Evolutionary conservation across 2,888 invertebrate genomes (phyloP).

Genomic region (Pseudococcus viburni): DNA sequence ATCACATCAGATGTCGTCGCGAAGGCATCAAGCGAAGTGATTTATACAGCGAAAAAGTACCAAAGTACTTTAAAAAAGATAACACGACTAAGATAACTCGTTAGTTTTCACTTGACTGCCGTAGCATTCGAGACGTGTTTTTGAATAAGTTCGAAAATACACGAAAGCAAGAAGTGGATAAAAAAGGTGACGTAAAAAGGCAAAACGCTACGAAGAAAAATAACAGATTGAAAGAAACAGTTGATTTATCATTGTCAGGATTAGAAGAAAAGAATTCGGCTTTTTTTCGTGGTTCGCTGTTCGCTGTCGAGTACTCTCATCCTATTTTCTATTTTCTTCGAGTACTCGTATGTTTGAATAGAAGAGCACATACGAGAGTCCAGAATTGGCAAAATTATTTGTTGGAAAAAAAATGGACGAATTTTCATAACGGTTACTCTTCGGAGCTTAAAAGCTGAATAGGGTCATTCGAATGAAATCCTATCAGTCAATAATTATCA

Average conservation of each 20-base stretch:
- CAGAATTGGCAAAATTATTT: conserved; percentile 22
- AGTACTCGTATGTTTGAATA: not conserved
- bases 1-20: conserved; percentile 6
- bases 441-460: conserved; percentile 23
- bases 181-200: conserved; percentile 30
- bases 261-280: conserved; percentile 14
- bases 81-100: conserved; percentile 60
- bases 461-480: conserved; percentile 53
- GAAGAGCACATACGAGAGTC: conserved; percentile 7
- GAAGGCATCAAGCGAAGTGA: conserved; percentile 21
- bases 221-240: conserved; percentile 64
- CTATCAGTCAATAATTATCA: conserved; percentile 60
- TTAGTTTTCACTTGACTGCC: conserved; percentile 60
- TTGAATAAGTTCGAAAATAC: conserved; percentile 57
- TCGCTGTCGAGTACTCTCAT: not conserved
- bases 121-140: conserved; percentile 33
- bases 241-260: conserved; percentile 66
- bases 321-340: not conserved
- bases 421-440: conserved; percentile 24
- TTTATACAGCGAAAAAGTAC: conserved; percentile 3
- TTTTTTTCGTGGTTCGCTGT: not conserved
- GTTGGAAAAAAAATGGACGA: not conserved
- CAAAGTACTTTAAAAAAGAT: conserved; percentile 60
- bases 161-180: not conserved
- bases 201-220: conserved; percentile 11